These are phyloP conservation scores for Macropus fuliginosus DNA, from an alignment of 2,797 vertebrate species.

Conservation along the genomic window DNA sequence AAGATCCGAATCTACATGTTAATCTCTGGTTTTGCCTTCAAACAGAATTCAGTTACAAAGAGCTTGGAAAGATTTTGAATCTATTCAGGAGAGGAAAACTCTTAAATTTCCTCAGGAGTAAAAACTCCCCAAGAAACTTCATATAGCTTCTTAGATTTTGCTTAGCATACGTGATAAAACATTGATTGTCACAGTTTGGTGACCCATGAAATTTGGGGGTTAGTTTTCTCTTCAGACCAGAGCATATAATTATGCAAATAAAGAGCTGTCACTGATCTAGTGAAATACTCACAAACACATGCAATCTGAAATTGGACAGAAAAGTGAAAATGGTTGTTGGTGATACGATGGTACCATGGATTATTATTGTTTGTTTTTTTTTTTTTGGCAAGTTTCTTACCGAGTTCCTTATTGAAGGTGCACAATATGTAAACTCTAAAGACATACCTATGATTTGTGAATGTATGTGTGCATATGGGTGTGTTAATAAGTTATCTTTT, in stretches of 20 bases:
- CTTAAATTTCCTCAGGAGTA: constrained; percentile 87
- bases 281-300: constrained; percentile 91
- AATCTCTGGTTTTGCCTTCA: constrained; percentile 87
- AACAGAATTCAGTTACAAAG: constrained; percentile 87
- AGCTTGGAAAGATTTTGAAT: constrained; percentile 85
- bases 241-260: constrained; percentile 99
- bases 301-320: constrained; percentile 85
- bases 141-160: constrained; percentile 92
- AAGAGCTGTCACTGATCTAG: constrained; percentile 98
- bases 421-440: constrained; percentile 73
- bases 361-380: constrained; percentile 65
- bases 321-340: constrained; percentile 84
- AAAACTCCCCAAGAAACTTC: constrained; percentile 92
- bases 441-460: constrained; percentile 78
- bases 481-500: constrained; percentile 68
- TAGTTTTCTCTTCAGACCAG: constrained; percentile 98
- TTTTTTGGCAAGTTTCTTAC: constrained; percentile 80
- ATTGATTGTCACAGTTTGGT: constrained; percentile 98
- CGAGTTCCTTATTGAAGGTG: constrained; percentile 81
- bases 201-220: constrained; percentile 99
- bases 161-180: constrained; percentile 98
- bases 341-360: constrained; percentile 78
- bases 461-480: background rate
- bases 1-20: constrained; percentile 83
- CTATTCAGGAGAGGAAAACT: constrained; percentile 85